A percentile compares a stretch with the other conserved stretches of the same genome.
These are phyloP conservation scores for Falco biarmicus DNA, from an alignment of 2,797 vertebrate species.

Conservation along the genomic window DNA sequence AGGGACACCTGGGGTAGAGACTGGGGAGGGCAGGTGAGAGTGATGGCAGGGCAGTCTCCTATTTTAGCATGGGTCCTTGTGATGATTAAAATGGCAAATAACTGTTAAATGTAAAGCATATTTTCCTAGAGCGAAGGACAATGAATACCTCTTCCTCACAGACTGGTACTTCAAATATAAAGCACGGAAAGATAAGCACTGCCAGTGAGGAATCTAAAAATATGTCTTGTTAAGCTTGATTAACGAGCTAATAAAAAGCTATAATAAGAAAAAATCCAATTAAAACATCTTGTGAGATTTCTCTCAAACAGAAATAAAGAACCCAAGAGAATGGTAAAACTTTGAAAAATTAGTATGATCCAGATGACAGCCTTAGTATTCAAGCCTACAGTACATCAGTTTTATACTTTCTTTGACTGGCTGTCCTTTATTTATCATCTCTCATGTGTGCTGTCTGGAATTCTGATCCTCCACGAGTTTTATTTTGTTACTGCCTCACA, in stretches of 20 bases:
- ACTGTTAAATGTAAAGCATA: not conserved
- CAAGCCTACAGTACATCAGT: constrained; percentile 1
- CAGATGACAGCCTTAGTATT: not conserved
- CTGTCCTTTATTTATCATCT: constrained; percentile 26
- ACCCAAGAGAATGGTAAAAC: constrained; percentile 40
- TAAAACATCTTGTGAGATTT: constrained; percentile 53
- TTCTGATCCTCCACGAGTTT: not conserved
- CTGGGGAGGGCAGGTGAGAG: not conserved
- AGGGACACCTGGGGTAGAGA: not conserved
- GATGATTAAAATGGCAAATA: not conserved
- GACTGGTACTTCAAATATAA: constrained; percentile 12
- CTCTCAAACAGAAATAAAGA: constrained; percentile 49
- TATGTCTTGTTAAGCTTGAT: constrained; percentile 54
- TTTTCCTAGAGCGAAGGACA: not conserved
- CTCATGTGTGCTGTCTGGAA: not conserved
- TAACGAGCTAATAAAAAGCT: constrained; percentile 59
- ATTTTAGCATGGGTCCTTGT: not conserved
- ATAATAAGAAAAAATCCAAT: constrained; percentile 53
- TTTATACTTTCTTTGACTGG: constrained; percentile 31
- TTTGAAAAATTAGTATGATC: constrained; percentile 26
- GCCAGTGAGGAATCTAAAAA: constrained; percentile 47
- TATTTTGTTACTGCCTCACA: not conserved
- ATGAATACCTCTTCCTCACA: not conserved
- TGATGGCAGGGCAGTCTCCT: not conserved
- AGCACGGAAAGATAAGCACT: constrained; percentile 29